Base-by-base conservation (phyloP, 2,797 vertebrate genomes). In the Gouania willdenowi region DNA sequence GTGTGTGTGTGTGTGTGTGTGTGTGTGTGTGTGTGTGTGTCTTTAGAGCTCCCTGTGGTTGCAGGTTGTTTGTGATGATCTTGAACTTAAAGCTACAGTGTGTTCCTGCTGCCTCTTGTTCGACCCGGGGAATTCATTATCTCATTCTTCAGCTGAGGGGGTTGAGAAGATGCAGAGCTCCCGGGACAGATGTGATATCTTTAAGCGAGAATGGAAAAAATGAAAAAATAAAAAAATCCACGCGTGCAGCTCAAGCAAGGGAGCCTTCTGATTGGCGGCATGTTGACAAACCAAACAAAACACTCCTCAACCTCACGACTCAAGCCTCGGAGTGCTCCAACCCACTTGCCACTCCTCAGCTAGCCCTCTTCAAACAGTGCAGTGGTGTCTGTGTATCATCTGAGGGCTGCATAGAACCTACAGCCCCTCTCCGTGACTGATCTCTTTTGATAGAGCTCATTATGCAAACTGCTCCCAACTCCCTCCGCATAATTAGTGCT, bases 401-500 rank as follows among this genome's bases (percentile, higher is more conserved):
- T n/a, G 65, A 79, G 60, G 71, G 58, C 67, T 67, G 79, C 62
- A 71, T 66, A 77, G 74, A 78, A 84, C 82, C 72, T 45, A 57
- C 68, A 69, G 74, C 35, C 35, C 69, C 62, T 82, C 78, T 62
- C 69, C 81, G 70, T 75, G 60, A 85, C 73, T 71, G 82, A 84
- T 71, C 49, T 87, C 89, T 86, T 90, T 88, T 88, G 79, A 88
- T 89, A 86, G 59, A 77, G 81, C 81, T 89, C 82, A 89, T 90
- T 93, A 89, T 90, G 90, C 87, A 86, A 91, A 89, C 89, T 84
- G 86, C 89, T 90, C 87, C 86, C 79, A 85, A 88, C 89, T 89
- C 86, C 86, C 65, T 85, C 80, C 62, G 81, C 87, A 85, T 92
- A 94, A 93, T 94, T 93, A 92, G 81, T 66, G 73, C 79, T 89